Conservation (phyloP, 2,113 vertebrate species). For the Dasypus novemcinctus region DNA sequence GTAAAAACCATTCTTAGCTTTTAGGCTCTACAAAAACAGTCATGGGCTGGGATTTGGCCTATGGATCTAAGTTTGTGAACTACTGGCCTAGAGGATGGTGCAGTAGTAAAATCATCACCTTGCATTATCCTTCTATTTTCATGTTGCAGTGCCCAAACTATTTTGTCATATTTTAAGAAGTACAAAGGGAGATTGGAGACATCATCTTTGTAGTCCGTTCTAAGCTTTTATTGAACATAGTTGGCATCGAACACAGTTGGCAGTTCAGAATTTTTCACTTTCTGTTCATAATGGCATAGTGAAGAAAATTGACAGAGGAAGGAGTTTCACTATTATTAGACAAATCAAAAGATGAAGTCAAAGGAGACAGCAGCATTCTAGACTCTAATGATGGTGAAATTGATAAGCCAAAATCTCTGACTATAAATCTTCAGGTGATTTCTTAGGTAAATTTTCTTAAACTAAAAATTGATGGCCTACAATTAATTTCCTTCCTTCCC, state of each 20-base stretch:
- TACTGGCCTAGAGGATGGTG: background rate
- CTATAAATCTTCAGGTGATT: background rate
- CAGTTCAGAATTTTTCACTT: slow-evolving; percentile 19
- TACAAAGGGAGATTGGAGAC: background rate
- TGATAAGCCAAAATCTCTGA: background rate
- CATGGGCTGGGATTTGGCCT: background rate
- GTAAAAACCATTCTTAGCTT: background rate
- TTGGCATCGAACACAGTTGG: background rate
- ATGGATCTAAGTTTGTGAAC: background rate
- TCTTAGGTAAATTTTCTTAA: slow-evolving; percentile 15
- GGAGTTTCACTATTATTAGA: background rate
- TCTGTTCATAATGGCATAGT: slow-evolving; percentile 21
- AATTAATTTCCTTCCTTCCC: background rate
- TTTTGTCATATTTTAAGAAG: background rate
- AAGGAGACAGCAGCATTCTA: background rate
- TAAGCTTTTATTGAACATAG: slow-evolving; percentile 39
- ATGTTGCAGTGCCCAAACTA: background rate
- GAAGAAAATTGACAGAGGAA: background rate
- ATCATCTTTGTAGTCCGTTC: background rate
- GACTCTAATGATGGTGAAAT: background rate
- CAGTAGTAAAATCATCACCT: background rate
- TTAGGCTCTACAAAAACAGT: background rate
- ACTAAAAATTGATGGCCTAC: background rate
- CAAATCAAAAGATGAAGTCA: background rate
- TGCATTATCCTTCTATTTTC: background rate